phyloP scores from a whole-genome alignment of 2,888 invertebrate genomes.

The Malacosoma neustria region DNA sequence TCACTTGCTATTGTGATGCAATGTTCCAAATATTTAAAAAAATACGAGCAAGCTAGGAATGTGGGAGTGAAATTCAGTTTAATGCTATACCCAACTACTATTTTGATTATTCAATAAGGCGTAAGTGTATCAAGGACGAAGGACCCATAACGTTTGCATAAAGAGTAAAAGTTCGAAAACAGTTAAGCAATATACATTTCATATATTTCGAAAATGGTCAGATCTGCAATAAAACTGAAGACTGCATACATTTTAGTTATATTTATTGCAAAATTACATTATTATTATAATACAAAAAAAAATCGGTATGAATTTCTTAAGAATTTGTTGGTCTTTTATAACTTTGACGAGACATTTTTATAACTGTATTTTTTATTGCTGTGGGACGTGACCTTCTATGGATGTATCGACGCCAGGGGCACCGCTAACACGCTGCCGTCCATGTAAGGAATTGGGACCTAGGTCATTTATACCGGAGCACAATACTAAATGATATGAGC shows the following conservation, averaged over 20 bases:
- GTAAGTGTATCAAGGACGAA: not conserved
- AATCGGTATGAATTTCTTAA: too few relatives aligned
- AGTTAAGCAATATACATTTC: not conserved
- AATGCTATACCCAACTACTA: not conserved
- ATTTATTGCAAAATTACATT: not conserved
- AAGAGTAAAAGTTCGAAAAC: not conserved
- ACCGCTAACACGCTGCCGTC: too few relatives aligned
- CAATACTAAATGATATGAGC: too few relatives aligned
- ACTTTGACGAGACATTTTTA: too few relatives aligned
- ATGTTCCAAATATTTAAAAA: too few relatives aligned
- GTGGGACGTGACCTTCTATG: too few relatives aligned
- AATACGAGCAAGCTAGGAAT: not conserved
- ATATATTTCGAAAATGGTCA: not conserved
- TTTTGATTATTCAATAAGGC: not conserved
- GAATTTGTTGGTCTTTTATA: too few relatives aligned
- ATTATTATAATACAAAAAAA: not conserved
- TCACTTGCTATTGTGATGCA: too few relatives aligned
- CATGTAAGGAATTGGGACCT: too few relatives aligned
- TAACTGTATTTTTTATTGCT: too few relatives aligned
- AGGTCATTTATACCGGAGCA: too few relatives aligned
- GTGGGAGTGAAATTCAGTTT: constrained; percentile 4
- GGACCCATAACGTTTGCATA: not conserved
- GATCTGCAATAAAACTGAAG: constrained; percentile 2
- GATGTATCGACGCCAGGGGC: too few relatives aligned
- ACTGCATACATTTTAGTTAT: not conserved